Conservation (phyloP, 2,113 vertebrate genomes). For the Tauraco erythrolophus region DNA sequence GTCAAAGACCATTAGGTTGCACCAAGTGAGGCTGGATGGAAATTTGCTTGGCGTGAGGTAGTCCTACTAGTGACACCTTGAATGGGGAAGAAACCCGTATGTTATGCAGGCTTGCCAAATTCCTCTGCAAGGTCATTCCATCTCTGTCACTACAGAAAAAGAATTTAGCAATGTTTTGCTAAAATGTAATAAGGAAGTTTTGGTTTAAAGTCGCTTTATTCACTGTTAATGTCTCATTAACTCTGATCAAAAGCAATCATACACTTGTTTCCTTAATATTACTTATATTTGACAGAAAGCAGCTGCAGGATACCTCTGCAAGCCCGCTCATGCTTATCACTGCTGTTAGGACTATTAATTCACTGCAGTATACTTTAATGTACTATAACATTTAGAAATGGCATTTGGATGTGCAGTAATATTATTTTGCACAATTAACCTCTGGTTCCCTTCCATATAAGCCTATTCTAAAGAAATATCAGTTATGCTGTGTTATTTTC, state of each 20-base stretch:
- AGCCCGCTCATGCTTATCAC: conserved; percentile 19
- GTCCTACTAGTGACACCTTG: background rate
- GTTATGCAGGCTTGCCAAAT: background rate
- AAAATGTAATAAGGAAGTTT: background rate
- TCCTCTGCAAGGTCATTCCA: background rate
- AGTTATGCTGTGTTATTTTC: conserved; percentile 37
- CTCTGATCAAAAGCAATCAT: background rate
- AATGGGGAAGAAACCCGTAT: background rate
- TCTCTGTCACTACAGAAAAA: background rate
- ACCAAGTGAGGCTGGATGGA: background rate
- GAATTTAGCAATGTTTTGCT: background rate
- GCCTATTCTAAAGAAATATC: conserved; percentile 18
- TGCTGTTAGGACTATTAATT: conserved; percentile 52
- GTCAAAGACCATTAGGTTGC: background rate
- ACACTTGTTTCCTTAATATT: conserved; percentile 21
- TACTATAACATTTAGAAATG: conserved; percentile 47
- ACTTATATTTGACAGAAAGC: conserved; percentile 26
- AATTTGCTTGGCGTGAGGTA: background rate
- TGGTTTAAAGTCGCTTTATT: background rate
- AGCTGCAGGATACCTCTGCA: background rate
- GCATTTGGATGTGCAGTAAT: conserved; percentile 42
- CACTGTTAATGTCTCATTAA: conserved; percentile 1
- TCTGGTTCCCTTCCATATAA: conserved; percentile 15
- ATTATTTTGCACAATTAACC: conserved; percentile 68
- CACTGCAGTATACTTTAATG: conserved; percentile 42